A percentile compares a stretch with the other conserved stretches of the same genome.
Conservation (phyloP, 2,888 invertebrate genomes). For the Megastigmus dorsalis region DNA sequence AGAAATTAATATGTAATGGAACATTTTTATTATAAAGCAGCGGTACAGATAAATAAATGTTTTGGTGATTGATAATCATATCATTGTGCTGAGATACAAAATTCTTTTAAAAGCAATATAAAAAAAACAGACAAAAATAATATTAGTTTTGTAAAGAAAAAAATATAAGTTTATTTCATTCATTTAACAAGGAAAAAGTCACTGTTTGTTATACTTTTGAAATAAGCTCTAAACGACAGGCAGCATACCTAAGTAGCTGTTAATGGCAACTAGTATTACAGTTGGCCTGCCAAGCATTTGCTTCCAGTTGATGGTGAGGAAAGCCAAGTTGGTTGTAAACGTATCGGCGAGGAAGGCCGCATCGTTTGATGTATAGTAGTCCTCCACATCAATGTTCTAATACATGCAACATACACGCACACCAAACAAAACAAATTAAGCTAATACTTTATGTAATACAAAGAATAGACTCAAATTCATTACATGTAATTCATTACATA, state of each 20-base stretch:
- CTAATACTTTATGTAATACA: background rate
- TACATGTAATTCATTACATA: no score
- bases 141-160: background rate
- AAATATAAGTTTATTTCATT: background rate
- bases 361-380: constrained; percentile 98
- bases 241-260: constrained; percentile 87
- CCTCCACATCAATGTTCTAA: constrained; percentile 93
- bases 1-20: background rate
- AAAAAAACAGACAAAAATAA: background rate
- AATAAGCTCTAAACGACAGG: constrained; percentile 24
- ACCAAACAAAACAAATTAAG: constrained; percentile 62
- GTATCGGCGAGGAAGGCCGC: constrained; percentile 95
- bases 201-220: background rate
- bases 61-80: constrained; percentile 11
- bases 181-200: background rate
- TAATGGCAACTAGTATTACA: constrained; percentile 91
- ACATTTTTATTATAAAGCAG: background rate
- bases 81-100: constrained; percentile 18
- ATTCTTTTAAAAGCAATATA: constrained; percentile 21
- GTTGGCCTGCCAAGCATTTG: constrained; percentile 97
- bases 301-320: constrained; percentile 97
- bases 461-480: no score
- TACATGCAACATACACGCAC: constrained; percentile 72
- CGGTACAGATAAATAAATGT: background rate
- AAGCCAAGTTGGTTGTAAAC: constrained; percentile 94